A percentile compares a stretch with the other conserved stretches of the same genome.
phyloP scores from a whole-genome alignment of 23 tunicate species.

The Halocynthia roretzi region DNA sequence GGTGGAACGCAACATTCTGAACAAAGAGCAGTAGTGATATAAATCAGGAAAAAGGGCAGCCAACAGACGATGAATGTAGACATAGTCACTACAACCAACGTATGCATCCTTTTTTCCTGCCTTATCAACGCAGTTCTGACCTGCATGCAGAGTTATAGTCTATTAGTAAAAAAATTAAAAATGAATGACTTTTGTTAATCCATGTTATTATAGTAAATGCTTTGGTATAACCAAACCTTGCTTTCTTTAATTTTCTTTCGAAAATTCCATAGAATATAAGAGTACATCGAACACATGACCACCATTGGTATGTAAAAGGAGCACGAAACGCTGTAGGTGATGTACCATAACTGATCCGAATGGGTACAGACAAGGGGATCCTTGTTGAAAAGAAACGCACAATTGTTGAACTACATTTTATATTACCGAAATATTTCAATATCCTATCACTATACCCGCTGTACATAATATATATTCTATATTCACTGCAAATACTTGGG shows the following conservation, averaged over 20 bases:
- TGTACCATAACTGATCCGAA: slow-evolving; percentile 25
- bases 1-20: slow-evolving; percentile 18
- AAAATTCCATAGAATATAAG: neutral
- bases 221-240: neutral
- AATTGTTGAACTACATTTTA: too few species aligned
- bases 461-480: too few species aligned
- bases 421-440: too few species aligned
- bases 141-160: neutral
- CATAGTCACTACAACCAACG: slow-evolving; percentile 4
- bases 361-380: slow-evolving; percentile 18
- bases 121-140: neutral
- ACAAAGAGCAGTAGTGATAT: slow-evolving; percentile 13
- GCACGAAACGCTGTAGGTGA: slow-evolving; percentile 21
- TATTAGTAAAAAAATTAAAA: neutral
- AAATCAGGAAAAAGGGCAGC: slow-evolving; percentile 32
- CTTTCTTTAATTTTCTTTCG: neutral
- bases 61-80: slow-evolving; percentile 22
- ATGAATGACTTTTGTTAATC: neutral
- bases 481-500: too few species aligned
- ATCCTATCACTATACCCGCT: too few species aligned
- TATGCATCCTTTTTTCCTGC: slow-evolving; percentile 9
- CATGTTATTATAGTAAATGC: too few species aligned
- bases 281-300: slow-evolving; percentile 6
- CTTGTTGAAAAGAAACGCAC: neutral
- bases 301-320: slow-evolving; percentile 26